phyloP scores from a whole-genome alignment of 1,140 invertebrate genomes.

The Pseudomyrmex cubaensis region DNA sequence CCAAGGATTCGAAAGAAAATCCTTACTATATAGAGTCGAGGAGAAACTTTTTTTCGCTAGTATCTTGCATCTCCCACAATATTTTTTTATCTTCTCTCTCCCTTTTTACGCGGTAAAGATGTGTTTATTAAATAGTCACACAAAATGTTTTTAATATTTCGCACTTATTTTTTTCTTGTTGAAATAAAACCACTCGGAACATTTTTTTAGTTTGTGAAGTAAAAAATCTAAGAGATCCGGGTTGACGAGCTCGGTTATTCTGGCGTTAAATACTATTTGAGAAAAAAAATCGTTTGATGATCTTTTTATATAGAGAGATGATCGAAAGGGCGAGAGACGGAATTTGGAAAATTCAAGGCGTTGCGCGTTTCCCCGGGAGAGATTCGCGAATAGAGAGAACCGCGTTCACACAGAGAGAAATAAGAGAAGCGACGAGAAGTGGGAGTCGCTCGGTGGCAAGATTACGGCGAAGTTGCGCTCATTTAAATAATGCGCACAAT shows the following conservation, averaged over 20 bases:
- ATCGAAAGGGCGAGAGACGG: neutral
- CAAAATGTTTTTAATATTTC: too few species aligned
- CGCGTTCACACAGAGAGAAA: constrained; percentile 33
- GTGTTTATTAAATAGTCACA: too few species aligned
- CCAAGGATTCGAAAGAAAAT: constrained; percentile 66
- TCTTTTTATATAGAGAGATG: too few species aligned
- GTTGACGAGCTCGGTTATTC: too few species aligned
- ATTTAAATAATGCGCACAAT: constrained; percentile 84
- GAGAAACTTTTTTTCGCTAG: constrained; percentile 70
- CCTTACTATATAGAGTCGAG: constrained; percentile 43
- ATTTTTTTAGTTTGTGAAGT: too few species aligned
- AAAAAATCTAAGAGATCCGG: too few species aligned
- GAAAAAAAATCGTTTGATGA: constrained; percentile 4
- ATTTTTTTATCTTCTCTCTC: constrained; percentile 51
- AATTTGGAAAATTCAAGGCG: constrained; percentile 44
- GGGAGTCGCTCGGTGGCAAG: constrained; percentile 74
- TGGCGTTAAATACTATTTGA: neutral
- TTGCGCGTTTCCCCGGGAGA: constrained; percentile 35
- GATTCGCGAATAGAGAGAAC: constrained; percentile 58
- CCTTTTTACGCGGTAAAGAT: constrained; percentile 18
- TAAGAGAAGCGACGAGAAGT: constrained; percentile 30
- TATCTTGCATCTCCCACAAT: constrained; percentile 75
- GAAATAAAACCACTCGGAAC: too few species aligned
- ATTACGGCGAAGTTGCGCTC: constrained; percentile 80
- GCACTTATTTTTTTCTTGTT: too few species aligned